Conservation (phyloP, 2,888 invertebrate species). For the Baronia brevicornis region DNA sequence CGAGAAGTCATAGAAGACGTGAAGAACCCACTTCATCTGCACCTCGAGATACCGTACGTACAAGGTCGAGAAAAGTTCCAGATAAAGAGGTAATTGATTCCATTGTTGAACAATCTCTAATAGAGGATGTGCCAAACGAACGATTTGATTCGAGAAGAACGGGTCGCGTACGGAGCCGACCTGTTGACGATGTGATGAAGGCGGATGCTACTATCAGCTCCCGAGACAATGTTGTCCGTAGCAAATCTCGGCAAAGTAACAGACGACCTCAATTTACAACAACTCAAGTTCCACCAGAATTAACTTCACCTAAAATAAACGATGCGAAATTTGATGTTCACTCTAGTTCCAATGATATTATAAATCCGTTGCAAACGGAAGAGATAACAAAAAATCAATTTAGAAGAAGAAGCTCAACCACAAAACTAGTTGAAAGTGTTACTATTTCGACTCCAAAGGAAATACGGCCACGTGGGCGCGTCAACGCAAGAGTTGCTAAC, state of each 20-base stretch:
- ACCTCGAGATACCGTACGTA: slow-evolving; percentile 32
- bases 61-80: slow-evolving; percentile 44
- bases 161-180: slow-evolving; percentile 47
- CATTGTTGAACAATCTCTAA: slow-evolving; percentile 30
- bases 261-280: slow-evolving; percentile 18
- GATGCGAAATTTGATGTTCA: slow-evolving; percentile 47
- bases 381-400: slow-evolving; percentile 35
- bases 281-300: slow-evolving; percentile 27
- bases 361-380: slow-evolving; percentile 36
- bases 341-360: slow-evolving; percentile 40
- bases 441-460: slow-evolving; percentile 26
- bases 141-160: slow-evolving; percentile 58
- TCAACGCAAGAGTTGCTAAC: slow-evolving; percentile 39
- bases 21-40: slow-evolving; percentile 33
- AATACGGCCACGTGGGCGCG: slow-evolving; percentile 39
- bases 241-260: slow-evolving; percentile 34
- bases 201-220: slow-evolving; percentile 29
- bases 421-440: slow-evolving; percentile 33
- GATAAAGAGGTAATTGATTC: slow-evolving; percentile 22
- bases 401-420: slow-evolving; percentile 43
- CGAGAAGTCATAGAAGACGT: slow-evolving; percentile 43
- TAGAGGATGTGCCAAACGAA: slow-evolving; percentile 41
- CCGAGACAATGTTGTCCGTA: slow-evolving; percentile 36
- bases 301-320: slow-evolving; percentile 33
- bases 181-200: slow-evolving; percentile 29